Percentiles rank a stretch among this genome's conserved stretches.
phyloP scores from a whole-genome alignment of 2,113 vertebrate genomes.

The Rhea americana region DNA sequence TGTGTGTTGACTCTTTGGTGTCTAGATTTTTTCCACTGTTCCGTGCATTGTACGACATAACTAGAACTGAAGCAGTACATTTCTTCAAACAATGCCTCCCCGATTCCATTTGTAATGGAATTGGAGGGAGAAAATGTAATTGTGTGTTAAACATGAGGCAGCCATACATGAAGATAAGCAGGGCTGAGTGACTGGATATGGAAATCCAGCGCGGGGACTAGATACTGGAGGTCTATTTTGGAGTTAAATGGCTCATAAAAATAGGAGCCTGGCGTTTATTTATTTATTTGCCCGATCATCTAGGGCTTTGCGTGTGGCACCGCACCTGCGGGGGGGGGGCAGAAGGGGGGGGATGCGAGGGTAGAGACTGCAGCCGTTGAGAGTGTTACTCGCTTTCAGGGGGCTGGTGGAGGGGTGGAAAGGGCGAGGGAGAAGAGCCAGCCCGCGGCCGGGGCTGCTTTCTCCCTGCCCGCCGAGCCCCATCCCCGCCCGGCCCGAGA shows the following conservation, averaged over 20 bases:
- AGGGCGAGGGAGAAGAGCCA: not conserved
- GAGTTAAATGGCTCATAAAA: constrained; percentile 64
- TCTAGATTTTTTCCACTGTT: constrained; percentile 65
- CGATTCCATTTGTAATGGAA: constrained; percentile 80
- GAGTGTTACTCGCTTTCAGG: not conserved
- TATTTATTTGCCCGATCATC: constrained; percentile 31
- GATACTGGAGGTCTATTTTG: constrained; percentile 67
- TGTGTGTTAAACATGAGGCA: constrained; percentile 73
- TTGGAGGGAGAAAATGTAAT: constrained; percentile 80
- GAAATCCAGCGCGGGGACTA: constrained; percentile 60
- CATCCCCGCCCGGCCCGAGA: not conserved
- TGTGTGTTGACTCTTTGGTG: constrained; percentile 68
- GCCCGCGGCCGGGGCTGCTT: not conserved
- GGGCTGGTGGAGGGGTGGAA: not conserved
- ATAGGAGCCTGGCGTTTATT: constrained; percentile 14
- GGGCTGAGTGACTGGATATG: constrained; percentile 70
- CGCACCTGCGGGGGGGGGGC: not conserved
- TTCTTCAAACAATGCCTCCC: constrained; percentile 81
- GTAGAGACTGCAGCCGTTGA: fast-evolving
- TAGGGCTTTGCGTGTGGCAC: not conserved
- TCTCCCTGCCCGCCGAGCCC: too few relatives aligned
- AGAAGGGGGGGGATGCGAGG: not conserved
- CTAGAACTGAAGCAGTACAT: constrained; percentile 79
- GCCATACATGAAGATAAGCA: constrained; percentile 78
- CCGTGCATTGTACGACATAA: constrained; percentile 76